Conservation (phyloP, 2,888 invertebrate genomes). For the Brachylomia viminalis region DNA sequence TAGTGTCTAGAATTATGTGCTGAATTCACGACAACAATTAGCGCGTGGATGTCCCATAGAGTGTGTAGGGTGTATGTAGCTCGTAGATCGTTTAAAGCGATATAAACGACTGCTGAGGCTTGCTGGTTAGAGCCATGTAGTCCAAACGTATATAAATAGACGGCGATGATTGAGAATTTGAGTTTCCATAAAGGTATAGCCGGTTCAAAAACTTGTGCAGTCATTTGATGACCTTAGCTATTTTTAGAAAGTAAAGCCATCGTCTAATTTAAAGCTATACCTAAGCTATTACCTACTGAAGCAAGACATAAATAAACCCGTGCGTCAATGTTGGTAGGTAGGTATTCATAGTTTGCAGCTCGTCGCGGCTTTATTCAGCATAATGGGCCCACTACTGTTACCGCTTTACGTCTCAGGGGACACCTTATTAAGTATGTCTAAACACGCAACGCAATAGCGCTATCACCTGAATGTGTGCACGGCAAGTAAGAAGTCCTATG, state of each 20-base stretch:
- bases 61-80: too few relatives aligned
- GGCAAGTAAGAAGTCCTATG: conserved; percentile 13
- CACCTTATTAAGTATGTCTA: conserved; percentile 13
- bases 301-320: conserved; percentile 28
- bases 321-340: background rate
- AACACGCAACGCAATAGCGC: conserved; percentile 27
- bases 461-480: background rate
- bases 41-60: too few relatives aligned
- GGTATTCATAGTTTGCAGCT: background rate
- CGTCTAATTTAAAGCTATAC: too few relatives aligned
- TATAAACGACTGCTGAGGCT: too few relatives aligned
- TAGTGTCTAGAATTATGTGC: too few relatives aligned
- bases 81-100: too few relatives aligned
- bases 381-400: background rate
- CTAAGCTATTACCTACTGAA: background rate
- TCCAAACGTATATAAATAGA: background rate
- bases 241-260: background rate
- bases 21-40: too few relatives aligned
- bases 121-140: too few relatives aligned
- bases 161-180: background rate
- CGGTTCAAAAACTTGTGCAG: background rate
- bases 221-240: background rate
- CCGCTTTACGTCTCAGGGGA: conserved; percentile 21
- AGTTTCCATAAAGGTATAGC: background rate
- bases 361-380: conserved; percentile 20